These are phyloP conservation scores for Megaceryle alcyon DNA, from an alignment of 2,797 vertebrate species.

Conservation along the genomic window DNA sequence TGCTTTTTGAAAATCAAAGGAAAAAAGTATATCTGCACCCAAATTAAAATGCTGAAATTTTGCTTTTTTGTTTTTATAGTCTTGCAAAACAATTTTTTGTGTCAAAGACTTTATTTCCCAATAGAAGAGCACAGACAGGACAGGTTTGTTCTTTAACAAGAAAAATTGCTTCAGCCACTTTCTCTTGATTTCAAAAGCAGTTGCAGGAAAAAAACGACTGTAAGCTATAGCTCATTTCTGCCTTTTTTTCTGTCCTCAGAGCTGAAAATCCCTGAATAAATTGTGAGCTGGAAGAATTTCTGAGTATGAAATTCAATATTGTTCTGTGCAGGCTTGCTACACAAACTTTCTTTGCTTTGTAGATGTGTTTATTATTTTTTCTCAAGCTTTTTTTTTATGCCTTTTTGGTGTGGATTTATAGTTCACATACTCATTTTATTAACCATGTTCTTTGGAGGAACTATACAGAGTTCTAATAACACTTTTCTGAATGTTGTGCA, in stretches of 20 bases:
- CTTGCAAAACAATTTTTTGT: not conserved
- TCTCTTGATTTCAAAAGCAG: not conserved
- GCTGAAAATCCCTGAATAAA: slow-evolving; percentile 61
- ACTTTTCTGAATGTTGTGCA: not conserved
- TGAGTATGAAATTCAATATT: slow-evolving; percentile 62
- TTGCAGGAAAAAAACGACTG: not conserved
- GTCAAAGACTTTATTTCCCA: not conserved
- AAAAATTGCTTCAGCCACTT: not conserved
- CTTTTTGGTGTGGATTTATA: slow-evolving; percentile 23
- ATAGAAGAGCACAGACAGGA: not conserved
- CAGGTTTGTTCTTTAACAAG: not conserved
- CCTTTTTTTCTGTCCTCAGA: slow-evolving; percentile 56
- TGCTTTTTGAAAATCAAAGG: not conserved
- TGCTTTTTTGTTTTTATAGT: not conserved
- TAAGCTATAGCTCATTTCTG: slow-evolving; percentile 34
- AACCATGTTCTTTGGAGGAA: slow-evolving; percentile 19
- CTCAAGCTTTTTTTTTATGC: not conserved
- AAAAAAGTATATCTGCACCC: not conserved
- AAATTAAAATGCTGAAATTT: not conserved
- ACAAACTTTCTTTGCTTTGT: slow-evolving; percentile 30
- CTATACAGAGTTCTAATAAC: not conserved
- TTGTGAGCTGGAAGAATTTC: slow-evolving; percentile 63
- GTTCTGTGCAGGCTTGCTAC: slow-evolving; percentile 43
- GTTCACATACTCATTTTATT: slow-evolving; percentile 39
- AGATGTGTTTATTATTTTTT: slow-evolving; percentile 8